Evolutionary conservation across 2,797 vertebrate genomes (phyloP).

Genomic region (Columba guinea): DNA sequence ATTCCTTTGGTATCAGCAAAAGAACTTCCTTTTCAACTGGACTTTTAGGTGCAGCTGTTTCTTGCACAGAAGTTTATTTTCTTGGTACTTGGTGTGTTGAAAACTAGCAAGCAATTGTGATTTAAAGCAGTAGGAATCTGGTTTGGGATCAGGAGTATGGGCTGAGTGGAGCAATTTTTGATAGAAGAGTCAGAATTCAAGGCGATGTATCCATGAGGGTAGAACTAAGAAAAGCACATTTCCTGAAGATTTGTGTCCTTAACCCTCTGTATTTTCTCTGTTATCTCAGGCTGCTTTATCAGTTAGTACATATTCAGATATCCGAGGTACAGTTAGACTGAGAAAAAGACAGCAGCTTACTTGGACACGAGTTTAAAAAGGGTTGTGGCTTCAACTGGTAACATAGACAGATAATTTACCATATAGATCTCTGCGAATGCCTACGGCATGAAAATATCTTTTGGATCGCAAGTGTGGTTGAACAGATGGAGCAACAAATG

Average conservation of each 20-base stretch:
- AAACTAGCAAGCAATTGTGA: not conserved
- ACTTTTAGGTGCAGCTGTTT: conserved; percentile 1
- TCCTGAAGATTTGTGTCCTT: not conserved
- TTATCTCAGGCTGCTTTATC: not conserved
- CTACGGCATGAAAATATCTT: not conserved
- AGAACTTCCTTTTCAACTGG: not conserved
- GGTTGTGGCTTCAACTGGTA: not conserved
- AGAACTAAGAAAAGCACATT: not conserved
- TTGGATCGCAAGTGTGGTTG: not conserved
- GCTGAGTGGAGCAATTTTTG: not conserved
- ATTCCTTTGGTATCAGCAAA: conserved; percentile 40
- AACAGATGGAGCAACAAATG: not conserved
- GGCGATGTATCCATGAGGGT: not conserved
- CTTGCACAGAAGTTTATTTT: not conserved
- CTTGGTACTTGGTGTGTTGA: not conserved
- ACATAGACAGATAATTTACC: not conserved
- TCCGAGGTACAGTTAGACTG: not conserved
- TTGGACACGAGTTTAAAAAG: not conserved
- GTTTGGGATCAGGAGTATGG: not conserved
- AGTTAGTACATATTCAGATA: not conserved
- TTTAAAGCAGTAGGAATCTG: not conserved
- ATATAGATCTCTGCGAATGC: not conserved
- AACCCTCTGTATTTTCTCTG: not conserved
- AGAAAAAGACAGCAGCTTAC: not conserved
- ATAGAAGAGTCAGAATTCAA: not conserved